Evolutionary conservation across 2,797 vertebrate species (phyloP), one percentile per base, ranked within the genome.

Genomic region (Anniella stebbinsi): DNA sequence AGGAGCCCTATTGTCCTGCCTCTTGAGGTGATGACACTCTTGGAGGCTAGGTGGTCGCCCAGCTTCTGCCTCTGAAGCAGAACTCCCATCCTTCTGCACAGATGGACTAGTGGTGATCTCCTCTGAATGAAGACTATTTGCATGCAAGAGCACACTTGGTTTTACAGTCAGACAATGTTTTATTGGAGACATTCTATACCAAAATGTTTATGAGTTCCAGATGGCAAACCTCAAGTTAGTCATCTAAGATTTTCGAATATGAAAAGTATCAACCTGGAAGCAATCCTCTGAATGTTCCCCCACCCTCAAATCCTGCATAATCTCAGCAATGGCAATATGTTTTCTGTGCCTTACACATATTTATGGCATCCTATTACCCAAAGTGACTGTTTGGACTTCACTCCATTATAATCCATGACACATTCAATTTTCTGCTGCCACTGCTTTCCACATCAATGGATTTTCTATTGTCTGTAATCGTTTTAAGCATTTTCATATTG

Each of bases 361-460:
- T 95, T 95, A 92, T 94, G 90, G 87, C 57, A 94, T 89, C 92
- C 92, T 93, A 90, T 95, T 95, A 95, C 88, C 86, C 86, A 93
- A 92, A 94, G 66, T 86, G 87, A 41, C 72, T 91, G 85, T 92
- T 94, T 93, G 93, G 92, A 95, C 92, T 95, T 95, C 92, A 78
- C 57, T 95, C 76, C 88, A 87, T 93, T 95, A 93, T 85, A 89
- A 82, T 89, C 78, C 91, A 90, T 82, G 91, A 96, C 94, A 95
- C 81, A 94, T 91, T 93, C 91, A 92, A 95, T 96, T 96, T 95
- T 93, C 91, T 96, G 84, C 86, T 41, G 88, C 89, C 88, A 51
- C 91, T 91, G 72, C 91, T 95, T 95, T 95, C 92, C 89, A 93
- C 94, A 92, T 93, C 87, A 94, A 73, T 88, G 75, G 88, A 87